Conservation (phyloP, 1,140 invertebrate genomes). For the Neuroterus valhalla region DNA sequence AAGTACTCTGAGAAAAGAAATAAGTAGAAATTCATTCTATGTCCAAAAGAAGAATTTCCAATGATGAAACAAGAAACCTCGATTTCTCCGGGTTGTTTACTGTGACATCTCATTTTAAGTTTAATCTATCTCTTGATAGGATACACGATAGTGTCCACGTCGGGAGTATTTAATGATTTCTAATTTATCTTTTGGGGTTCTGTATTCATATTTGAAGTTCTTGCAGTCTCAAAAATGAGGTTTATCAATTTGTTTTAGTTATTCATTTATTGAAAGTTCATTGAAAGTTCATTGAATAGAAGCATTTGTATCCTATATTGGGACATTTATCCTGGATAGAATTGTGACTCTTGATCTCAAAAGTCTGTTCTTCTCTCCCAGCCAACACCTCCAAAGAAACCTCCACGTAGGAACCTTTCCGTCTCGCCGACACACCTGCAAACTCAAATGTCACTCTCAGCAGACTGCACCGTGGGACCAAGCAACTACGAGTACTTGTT, state of each 20-base stretch:
- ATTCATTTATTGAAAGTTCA: too few species aligned
- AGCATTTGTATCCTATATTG: too few species aligned
- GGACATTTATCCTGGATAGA: too few species aligned
- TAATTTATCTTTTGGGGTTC: too few species aligned
- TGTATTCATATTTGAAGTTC: too few species aligned
- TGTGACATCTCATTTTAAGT: neutral
- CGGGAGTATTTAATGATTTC: too few species aligned
- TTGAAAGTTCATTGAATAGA: too few species aligned
- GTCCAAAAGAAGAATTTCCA: neutral
- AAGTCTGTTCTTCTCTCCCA: slow-evolving; percentile 67
- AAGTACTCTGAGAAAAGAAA: neutral
- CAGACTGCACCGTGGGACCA: slow-evolving; percentile 71
- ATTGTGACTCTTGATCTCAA: too few species aligned
- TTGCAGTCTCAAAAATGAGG: too few species aligned
- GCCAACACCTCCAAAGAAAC: slow-evolving; percentile 91
- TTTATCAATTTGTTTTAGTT: too few species aligned
- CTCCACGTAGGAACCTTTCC: slow-evolving; percentile 88
- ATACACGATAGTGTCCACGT: neutral
- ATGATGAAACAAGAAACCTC: slow-evolving; percentile 7
- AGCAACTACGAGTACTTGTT: slow-evolving; percentile 80
- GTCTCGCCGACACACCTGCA: slow-evolving; percentile 85
- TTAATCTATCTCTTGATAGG: neutral
- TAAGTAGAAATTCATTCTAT: neutral
- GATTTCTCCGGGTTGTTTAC: neutral
- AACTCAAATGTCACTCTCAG: slow-evolving; percentile 76